Conservation (phyloP, 2,797 vertebrate genomes). For the Sciurus carolinensis region DNA sequence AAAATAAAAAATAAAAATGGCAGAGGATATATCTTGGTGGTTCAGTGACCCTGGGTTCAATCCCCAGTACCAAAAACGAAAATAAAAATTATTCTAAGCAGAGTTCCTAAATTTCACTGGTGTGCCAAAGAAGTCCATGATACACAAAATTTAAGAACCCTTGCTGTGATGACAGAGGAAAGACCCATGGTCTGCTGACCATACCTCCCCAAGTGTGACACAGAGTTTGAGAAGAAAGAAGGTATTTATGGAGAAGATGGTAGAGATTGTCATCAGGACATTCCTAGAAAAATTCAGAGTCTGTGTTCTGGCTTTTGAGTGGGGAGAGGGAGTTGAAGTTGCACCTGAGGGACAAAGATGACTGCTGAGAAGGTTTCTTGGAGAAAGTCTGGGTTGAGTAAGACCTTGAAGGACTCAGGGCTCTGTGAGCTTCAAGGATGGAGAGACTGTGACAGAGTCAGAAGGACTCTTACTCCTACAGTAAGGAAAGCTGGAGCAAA, state of each 20-base stretch:
- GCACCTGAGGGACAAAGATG: neutral
- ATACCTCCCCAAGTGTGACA: neutral
- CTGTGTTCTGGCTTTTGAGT: neutral
- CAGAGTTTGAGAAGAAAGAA: neutral
- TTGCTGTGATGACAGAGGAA: neutral
- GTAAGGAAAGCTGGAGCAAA: neutral
- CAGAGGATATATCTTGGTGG: too few species aligned
- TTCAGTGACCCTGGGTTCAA: too few species aligned
- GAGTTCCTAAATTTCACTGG: neutral
- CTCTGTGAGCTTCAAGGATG: neutral
- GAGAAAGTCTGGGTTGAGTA: conserved; percentile 1
- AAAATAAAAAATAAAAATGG: too few species aligned
- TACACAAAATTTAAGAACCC: neutral
- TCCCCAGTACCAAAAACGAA: too few species aligned
- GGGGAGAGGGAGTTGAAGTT: neutral
- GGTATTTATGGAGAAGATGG: neutral
- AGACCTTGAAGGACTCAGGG: neutral
- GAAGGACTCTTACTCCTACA: neutral
- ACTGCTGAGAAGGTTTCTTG: neutral
- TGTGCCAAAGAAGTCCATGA: neutral
- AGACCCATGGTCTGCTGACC: neutral
- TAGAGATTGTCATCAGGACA: neutral
- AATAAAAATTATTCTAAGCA: conserved; percentile 11
- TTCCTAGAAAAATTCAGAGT: neutral
- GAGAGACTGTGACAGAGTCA: neutral